These are phyloP conservation scores for Lycaon pictus DNA, from an alignment of 2,113 vertebrate genomes.

Conservation along the genomic window DNA sequence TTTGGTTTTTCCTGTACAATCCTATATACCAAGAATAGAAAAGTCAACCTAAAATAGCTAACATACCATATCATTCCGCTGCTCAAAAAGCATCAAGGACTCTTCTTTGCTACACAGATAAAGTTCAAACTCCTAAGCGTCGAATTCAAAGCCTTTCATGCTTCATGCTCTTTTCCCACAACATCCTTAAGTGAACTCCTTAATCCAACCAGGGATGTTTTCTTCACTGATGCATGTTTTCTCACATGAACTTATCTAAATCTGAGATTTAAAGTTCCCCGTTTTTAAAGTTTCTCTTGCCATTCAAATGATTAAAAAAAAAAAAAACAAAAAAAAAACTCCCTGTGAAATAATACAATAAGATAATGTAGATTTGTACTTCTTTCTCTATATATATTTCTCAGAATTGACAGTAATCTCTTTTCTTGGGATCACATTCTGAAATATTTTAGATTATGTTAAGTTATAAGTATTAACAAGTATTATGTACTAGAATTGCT, in stretches of 20 bases:
- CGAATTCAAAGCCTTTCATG: conserved; percentile 45
- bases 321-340: neutral
- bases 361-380: neutral
- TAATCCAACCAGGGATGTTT: neutral
- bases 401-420: neutral
- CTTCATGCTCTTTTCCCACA: neutral
- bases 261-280: neutral
- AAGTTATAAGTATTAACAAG: neutral
- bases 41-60: neutral
- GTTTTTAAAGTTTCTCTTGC: neutral
- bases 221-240: conserved; percentile 30
- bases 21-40: neutral
- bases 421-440: neutral
- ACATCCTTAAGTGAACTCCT: neutral
- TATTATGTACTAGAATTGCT: neutral
- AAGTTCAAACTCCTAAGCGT: neutral
- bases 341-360: neutral
- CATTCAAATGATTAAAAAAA: neutral
- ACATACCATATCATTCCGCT: neutral
- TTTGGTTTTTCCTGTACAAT: neutral
- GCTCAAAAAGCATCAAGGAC: neutral
- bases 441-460: neutral
- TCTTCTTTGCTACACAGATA: conserved; percentile 3
- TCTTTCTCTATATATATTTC: neutral
- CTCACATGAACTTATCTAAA: neutral